These are phyloP conservation scores for Megalops cyprinoides DNA, from an alignment of 2,797 vertebrate genomes.

Conservation along the genomic window DNA sequence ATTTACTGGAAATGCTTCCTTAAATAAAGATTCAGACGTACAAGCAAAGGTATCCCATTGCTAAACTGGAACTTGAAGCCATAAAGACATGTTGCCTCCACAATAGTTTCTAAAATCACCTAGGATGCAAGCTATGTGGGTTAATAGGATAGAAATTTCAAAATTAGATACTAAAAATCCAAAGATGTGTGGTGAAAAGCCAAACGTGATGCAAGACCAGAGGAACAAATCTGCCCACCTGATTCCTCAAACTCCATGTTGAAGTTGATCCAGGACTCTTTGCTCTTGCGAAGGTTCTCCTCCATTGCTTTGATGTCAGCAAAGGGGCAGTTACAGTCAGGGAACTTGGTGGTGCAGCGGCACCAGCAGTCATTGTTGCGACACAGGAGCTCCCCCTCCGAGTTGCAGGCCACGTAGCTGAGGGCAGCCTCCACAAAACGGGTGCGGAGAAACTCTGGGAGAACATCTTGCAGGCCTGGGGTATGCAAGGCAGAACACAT, in stretches of 20 bases:
- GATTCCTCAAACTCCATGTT: constrained; percentile 91
- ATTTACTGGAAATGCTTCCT: no score
- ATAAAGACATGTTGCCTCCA: no score
- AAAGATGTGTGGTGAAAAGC: no score
- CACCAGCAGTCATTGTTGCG: constrained; percentile 92
- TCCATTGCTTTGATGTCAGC: constrained; percentile 92
- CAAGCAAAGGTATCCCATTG: no score
- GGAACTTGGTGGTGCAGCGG: constrained; percentile 83
- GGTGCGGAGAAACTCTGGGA: constrained; percentile 88
- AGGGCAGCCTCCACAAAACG: constrained; percentile 92
- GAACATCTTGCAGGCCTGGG: constrained; percentile 90
- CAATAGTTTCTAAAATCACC: no score
- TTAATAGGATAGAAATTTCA: no score
- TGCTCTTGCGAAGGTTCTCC: constrained; percentile 85
- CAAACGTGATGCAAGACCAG: background rate
- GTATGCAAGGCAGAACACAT: background rate
- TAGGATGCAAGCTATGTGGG: no score
- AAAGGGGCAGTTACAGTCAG: constrained; percentile 93
- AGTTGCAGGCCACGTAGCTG: constrained; percentile 95
- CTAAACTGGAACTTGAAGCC: no score
- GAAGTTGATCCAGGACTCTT: constrained; percentile 80
- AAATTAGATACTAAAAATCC: no score
- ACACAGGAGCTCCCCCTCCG: constrained; percentile 90
- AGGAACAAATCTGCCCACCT: constrained; percentile 71
- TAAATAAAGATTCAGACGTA: no score